These are phyloP conservation scores for Phalanger gymnotis DNA, from an alignment of 2,797 vertebrate species.

Conservation along the genomic window DNA sequence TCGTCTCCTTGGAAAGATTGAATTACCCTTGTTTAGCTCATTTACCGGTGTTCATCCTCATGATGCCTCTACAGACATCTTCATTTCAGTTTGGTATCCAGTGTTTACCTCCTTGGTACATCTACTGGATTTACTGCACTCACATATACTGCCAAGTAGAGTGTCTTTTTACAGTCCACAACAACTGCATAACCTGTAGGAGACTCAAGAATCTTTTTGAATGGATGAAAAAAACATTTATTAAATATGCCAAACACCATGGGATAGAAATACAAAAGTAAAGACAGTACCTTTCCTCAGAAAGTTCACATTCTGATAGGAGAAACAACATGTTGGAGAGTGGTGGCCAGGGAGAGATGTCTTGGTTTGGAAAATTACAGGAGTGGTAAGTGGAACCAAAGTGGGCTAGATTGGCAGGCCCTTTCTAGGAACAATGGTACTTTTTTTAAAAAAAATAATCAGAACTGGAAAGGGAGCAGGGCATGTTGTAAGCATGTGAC, in stretches of 20 bases:
- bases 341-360: background rate
- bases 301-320: background rate
- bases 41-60: background rate
- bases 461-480: background rate
- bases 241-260: background rate
- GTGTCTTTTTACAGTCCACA: background rate
- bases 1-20: background rate
- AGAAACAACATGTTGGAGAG: background rate
- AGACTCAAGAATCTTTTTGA: background rate
- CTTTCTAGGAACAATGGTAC: background rate
- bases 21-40: background rate
- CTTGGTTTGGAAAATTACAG: background rate
- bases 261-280: background rate
- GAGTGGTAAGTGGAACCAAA: background rate
- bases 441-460: background rate
- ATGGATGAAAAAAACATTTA: background rate
- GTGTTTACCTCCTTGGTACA: background rate
- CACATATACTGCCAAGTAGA: background rate
- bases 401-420: background rate
- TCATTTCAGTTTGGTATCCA: background rate
- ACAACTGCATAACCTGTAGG: background rate
- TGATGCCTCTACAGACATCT: background rate
- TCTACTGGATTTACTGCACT: background rate
- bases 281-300: background rate
- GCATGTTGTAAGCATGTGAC: background rate